phyloP scores from a whole-genome alignment of 2,888 invertebrate species.

The Cryptus armator region DNA sequence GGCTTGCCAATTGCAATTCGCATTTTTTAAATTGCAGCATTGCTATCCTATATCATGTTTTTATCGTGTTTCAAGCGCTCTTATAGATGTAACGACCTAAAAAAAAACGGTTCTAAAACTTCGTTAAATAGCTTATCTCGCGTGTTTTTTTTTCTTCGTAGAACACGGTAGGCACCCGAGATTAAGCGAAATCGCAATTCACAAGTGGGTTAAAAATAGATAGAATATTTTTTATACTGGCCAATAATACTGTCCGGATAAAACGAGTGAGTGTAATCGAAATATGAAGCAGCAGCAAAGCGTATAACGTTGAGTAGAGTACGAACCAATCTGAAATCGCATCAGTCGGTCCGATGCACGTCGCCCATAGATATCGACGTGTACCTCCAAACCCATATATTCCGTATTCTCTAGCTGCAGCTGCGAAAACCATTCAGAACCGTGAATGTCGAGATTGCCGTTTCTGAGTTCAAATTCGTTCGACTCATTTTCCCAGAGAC shows the following conservation, averaged over 20 bases:
- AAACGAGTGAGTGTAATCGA: constrained; percentile 1
- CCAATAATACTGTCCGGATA: constrained; percentile 4
- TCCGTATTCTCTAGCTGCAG: not conserved
- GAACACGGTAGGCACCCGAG: too few relatives aligned
- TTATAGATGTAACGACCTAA: too few relatives aligned
- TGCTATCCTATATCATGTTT: too few relatives aligned
- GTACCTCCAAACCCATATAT: constrained; percentile 14
- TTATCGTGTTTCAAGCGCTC: too few relatives aligned
- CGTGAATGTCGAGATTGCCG: constrained; percentile 22
- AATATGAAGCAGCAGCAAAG: constrained; percentile 9
- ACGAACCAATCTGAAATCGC: constrained; percentile 61
- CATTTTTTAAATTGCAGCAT: not conserved
- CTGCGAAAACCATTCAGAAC: constrained; percentile 39
- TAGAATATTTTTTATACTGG: not conserved
- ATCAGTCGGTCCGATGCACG: constrained; percentile 61
- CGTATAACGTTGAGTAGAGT: constrained; percentile 10
- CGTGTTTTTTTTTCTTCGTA: too few relatives aligned
- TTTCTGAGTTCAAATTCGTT: constrained; percentile 51
- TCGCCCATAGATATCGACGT: constrained; percentile 38
- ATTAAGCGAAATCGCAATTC: too few relatives aligned
- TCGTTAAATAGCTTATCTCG: not conserved
- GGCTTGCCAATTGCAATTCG: too few relatives aligned
- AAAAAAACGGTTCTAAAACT: not conserved
- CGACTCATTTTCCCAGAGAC: constrained; percentile 52
- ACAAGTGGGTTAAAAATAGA: too few relatives aligned